These are phyloP conservation scores for Chymomyza costata DNA, from an alignment of 1,140 invertebrate genomes.

Conservation along the genomic window DNA sequence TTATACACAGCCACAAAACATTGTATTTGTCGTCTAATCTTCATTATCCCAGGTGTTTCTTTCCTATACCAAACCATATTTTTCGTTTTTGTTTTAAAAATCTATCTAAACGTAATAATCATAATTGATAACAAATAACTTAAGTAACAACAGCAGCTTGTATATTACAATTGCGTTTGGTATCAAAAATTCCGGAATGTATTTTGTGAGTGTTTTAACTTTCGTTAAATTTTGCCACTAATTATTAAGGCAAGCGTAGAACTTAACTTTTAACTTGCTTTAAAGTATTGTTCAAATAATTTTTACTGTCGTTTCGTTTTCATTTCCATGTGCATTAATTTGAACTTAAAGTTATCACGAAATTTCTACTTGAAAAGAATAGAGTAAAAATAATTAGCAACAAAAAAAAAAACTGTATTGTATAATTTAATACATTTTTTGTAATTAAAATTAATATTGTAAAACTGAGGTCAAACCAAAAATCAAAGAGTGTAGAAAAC, in stretches of 20 bases:
- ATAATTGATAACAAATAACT: conserved; percentile 64
- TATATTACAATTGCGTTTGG: conserved; percentile 33
- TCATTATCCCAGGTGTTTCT: conserved; percentile 17
- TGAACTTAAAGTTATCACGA: conserved; percentile 59
- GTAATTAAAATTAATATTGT: conserved; percentile 69
- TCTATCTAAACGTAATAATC: conserved; percentile 67
- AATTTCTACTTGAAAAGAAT: conserved; percentile 28
- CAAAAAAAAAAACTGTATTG: conserved; percentile 31
- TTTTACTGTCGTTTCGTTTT: conserved; percentile 30
- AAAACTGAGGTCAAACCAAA: conserved; percentile 64
- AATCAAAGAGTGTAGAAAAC: conserved; percentile 19
- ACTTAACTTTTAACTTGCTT: conserved; percentile 38
- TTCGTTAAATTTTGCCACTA: conserved; percentile 41
- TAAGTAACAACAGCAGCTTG: conserved; percentile 44
- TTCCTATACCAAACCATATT: too few relatives aligned
- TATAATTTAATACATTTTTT: conserved; percentile 52
- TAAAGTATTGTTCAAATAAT: conserved; percentile 19
- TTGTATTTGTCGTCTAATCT: conserved; percentile 32
- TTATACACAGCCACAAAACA: conserved; percentile 34
- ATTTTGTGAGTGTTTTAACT: conserved; percentile 21
- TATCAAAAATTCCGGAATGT: too few relatives aligned
- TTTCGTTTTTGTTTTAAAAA: conserved; percentile 1
- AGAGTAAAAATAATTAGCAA: conserved; percentile 28
- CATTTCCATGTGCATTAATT: conserved; percentile 66
- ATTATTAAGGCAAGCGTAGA: too few relatives aligned